Percentiles rank a stretch among this genome's conserved stretches.
Conservation (phyloP, 2,797 vertebrate genomes). For the Neosilurus mollespiculum region DNA sequence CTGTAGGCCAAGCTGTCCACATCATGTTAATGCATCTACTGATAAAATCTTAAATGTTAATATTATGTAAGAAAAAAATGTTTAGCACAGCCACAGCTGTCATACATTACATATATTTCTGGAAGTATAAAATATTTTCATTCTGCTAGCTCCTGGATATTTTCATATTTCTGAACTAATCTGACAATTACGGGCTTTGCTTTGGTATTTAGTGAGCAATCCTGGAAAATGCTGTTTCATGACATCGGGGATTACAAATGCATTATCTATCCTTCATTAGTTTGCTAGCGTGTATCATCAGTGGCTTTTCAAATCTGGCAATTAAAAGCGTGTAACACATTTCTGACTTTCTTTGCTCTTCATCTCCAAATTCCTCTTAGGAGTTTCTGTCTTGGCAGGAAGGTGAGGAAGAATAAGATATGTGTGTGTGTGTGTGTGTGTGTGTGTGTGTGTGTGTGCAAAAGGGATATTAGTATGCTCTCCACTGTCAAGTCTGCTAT, state of each 20-base stretch:
- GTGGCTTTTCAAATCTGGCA: slow-evolving; percentile 50
- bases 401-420: slow-evolving; percentile 44
- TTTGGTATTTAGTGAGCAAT: slow-evolving; percentile 45
- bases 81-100: background rate
- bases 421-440: slow-evolving; percentile 49
- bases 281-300: slow-evolving; percentile 41
- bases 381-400: slow-evolving; percentile 57
- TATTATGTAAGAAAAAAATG: background rate
- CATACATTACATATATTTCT: slow-evolving; percentile 28
- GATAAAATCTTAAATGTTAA: background rate
- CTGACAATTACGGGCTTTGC: slow-evolving; percentile 25
- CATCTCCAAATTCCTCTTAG: slow-evolving; percentile 30
- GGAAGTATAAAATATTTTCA: slow-evolving; percentile 33
- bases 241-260: slow-evolving; percentile 49
- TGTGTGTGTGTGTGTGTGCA: slow-evolving; percentile 43
- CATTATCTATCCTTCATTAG: slow-evolving; percentile 41
- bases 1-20: slow-evolving; percentile 24
- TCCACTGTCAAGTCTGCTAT: slow-evolving; percentile 48
- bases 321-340: slow-evolving; percentile 56
- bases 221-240: slow-evolving; percentile 29
- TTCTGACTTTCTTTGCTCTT: slow-evolving; percentile 10
- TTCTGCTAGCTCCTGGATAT: slow-evolving; percentile 36
- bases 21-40: slow-evolving; percentile 18
- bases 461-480: slow-evolving; percentile 57
- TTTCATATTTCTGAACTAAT: slow-evolving; percentile 36